phyloP scores from a whole-genome alignment of 2,113 vertebrate species.

The Neodontobutis hainanensis region DNA sequence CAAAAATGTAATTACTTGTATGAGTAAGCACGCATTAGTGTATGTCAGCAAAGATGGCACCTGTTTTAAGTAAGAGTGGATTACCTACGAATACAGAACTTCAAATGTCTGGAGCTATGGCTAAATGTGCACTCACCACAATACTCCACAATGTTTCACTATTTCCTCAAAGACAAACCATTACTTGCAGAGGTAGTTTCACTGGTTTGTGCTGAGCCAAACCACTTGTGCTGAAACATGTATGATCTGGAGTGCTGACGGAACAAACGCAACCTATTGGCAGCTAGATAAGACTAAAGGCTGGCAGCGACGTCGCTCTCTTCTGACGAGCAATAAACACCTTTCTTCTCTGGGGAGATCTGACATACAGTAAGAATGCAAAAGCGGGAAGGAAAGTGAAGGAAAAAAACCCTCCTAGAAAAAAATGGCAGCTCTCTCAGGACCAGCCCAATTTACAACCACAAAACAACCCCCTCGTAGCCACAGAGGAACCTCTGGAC shows the following conservation, averaged over 20 bases:
- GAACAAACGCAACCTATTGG: conserved; percentile 18
- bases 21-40: conserved; percentile 72
- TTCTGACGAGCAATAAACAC: conserved; percentile 65
- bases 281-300: conserved; percentile 54
- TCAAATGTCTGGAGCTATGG: conserved; percentile 51
- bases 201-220: conserved; percentile 54
- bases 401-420: conserved; percentile 72
- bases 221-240: conserved; percentile 53
- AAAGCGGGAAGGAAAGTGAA: conserved; percentile 42
- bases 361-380: conserved; percentile 54
- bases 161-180: conserved; percentile 57
- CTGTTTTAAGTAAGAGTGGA: conserved; percentile 68
- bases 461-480: conserved; percentile 70
- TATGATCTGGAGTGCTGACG: conserved; percentile 41
- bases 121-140: conserved; percentile 2
- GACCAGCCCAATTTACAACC: conserved; percentile 72
- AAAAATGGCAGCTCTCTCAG: conserved; percentile 71
- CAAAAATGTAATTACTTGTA: conserved; percentile 75
- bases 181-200: conserved; percentile 61
- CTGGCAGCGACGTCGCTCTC: conserved; percentile 46
- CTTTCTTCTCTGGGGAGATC: conserved; percentile 49
- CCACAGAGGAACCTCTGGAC: conserved; percentile 69
- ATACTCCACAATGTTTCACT: conserved; percentile 19
- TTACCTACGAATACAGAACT: conserved; percentile 59
- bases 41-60: conserved; percentile 64